These are phyloP conservation scores for Xiphophorus maculatus DNA, from an alignment of 2,113 vertebrate genomes.

Conservation along the genomic window DNA sequence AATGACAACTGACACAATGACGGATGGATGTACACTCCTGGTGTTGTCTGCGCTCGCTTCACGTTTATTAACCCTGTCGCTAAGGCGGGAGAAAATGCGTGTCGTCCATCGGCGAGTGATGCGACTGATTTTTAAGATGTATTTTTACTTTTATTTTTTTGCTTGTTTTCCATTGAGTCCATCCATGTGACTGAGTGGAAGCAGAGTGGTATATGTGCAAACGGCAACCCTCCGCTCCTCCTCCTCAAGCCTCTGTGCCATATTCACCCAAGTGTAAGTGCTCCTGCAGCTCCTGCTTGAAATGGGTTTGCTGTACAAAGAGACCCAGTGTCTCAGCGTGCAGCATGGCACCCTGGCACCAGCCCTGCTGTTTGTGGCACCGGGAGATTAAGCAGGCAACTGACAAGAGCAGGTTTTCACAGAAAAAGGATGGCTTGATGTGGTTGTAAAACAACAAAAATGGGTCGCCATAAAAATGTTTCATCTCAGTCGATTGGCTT, in stretches of 20 bases:
- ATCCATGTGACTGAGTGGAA: conserved; percentile 44
- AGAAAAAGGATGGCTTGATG: background rate
- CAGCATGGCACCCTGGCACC: conserved; percentile 61
- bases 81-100: conserved; percentile 2
- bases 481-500: no score
- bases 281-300: conserved; percentile 63
- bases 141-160: conserved; percentile 39
- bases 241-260: conserved; percentile 10
- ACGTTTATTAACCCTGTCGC: conserved; percentile 17
- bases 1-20: conserved; percentile 46
- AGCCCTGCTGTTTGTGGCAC: conserved; percentile 41
- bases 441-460: no score
- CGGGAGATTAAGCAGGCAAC: conserved; percentile 17
- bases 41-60: background rate
- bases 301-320: conserved; percentile 55
- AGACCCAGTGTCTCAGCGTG: conserved; percentile 56
- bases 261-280: conserved; percentile 55
- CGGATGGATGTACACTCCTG: conserved; percentile 4
- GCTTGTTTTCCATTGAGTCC: conserved; percentile 14
- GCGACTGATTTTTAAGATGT: conserved; percentile 58
- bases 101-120: conserved; percentile 24
- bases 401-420: conserved; percentile 2
- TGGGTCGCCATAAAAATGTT: no score
- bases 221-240: conserved; percentile 8
- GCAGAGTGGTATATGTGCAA: conserved; percentile 19